Percentiles rank a stretch among this genome's conserved stretches.
These are phyloP conservation scores for Psilanteris sp. DNA, from an alignment of 1,140 invertebrate genomes.

Conservation along the genomic window DNA sequence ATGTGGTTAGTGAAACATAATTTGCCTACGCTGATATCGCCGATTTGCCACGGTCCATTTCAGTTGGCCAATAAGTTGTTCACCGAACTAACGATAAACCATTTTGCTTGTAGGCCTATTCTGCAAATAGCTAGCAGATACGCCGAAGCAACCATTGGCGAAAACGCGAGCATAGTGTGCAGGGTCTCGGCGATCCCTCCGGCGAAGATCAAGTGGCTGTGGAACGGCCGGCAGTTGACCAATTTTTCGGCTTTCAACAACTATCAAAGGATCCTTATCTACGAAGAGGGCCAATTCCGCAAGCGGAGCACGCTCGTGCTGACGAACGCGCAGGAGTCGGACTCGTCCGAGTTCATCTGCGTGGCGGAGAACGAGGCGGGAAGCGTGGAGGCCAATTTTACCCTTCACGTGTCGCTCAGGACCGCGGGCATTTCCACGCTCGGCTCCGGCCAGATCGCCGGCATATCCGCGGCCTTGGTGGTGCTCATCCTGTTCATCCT, in stretches of 20 bases:
- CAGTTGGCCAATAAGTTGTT: constrained; percentile 85
- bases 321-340: constrained; percentile 91
- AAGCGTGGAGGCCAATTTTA: constrained; percentile 94
- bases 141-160: constrained; percentile 88
- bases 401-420: constrained; percentile 88
- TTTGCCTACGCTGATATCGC: constrained; percentile 88
- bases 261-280: constrained; percentile 89
- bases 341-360: constrained; percentile 94
- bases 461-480: constrained; percentile 89
- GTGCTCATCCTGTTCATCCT: constrained; percentile 88
- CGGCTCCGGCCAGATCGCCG: constrained; percentile 91
- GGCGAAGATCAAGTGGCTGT: constrained; percentile 92
- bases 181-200: constrained; percentile 88
- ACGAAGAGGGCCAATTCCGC: constrained; percentile 85
- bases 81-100: constrained; percentile 87
- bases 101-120: constrained; percentile 93
- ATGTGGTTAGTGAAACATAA: constrained; percentile 91
- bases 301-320: constrained; percentile 90
- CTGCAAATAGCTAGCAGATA: constrained; percentile 87
- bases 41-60: constrained; percentile 86
- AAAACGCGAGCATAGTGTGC: constrained; percentile 91
- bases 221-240: constrained; percentile 88
- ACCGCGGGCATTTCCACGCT: constrained; percentile 88
- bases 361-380: constrained; percentile 95
- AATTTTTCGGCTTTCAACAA: constrained; percentile 90